Evolutionary conservation across 2,888 invertebrate genomes (phyloP), one percentile per base, ranked within the genome.

Genomic region (Drosophila multiciliata): DNA sequence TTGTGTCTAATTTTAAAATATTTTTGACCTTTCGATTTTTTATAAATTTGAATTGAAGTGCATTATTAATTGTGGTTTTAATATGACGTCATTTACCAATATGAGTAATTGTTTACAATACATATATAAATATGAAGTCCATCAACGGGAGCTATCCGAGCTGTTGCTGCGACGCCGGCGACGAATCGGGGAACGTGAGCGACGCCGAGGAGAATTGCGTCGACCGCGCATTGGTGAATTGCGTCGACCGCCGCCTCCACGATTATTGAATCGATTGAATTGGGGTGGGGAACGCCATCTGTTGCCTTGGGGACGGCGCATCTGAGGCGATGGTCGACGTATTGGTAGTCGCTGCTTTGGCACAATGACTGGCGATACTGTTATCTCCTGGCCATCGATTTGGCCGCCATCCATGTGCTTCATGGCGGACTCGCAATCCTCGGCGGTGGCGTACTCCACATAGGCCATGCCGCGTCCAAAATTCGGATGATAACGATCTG

Each of bases 321-420:
- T 92, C 49, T 90, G 90, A 3, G 93, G 93, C 9, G 93, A 92
- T 58, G 90, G 90, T 5, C 93, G 90, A 15, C 93, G 84, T 49
- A 91, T 89, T 7, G 90, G 92, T 5, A 87, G 91, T 17, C 93
- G 90, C 33, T 90, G 83, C 59, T 96, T 96, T 48, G 96, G 96
- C 60, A 97, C 94, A 91, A 98, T 94, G 73, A 99, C 98, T n/a
- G 98, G 97, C 45, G 98, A 98, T 38, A 98, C 98, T 29, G 98
- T 97, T 61, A 99, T 97, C 94, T 98, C 98, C 92, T 98, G 98
- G 20, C 98, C 98, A 94, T 99, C 98, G 90, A 99, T 97, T 94
- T 99, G 98, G 63, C 98, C 99, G 92, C 99, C 99, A 94, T 99
- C 99, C 99, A 99, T 99, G 91, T 99, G 98, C 93, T 99, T 99